Percentiles rank a stretch among this genome's conserved stretches.
Conservation (phyloP, 2,888 invertebrate species). For the Tinea semifulvella region DNA sequence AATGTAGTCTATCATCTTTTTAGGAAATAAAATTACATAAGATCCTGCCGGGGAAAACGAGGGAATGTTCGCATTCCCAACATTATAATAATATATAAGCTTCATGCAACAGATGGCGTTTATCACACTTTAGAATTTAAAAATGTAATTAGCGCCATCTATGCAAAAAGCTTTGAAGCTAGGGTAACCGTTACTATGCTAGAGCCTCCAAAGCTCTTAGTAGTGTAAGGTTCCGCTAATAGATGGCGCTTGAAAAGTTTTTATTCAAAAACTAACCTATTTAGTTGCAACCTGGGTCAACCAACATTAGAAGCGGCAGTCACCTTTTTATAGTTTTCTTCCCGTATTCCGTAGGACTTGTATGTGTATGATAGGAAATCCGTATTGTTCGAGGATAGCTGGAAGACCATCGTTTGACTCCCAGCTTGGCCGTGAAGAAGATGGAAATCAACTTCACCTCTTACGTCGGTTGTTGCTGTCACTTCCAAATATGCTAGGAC, state of each 20-base stretch:
- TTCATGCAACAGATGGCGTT: background rate
- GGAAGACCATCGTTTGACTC: conserved; percentile 41
- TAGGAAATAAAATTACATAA: too few relatives aligned
- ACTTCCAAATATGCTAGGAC: conserved; percentile 49
- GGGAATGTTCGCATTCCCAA: too few relatives aligned
- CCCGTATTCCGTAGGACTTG: conserved; percentile 45
- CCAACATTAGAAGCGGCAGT: conserved; percentile 21
- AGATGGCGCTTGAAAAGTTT: conserved; percentile 8
- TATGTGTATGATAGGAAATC: conserved; percentile 51
- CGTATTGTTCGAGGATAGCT: conserved; percentile 45
- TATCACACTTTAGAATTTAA: background rate
- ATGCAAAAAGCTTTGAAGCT: background rate
- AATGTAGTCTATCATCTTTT: too few relatives aligned
- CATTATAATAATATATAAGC: background rate
- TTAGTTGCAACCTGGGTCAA: conserved; percentile 18
- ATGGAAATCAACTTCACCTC: conserved; percentile 40
- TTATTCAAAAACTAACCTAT: conserved; percentile 30
- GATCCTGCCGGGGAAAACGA: too few relatives aligned
- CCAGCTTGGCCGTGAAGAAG: conserved; percentile 41
- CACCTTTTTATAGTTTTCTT: conserved; percentile 56
- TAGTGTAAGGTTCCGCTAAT: background rate
- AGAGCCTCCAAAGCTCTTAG: background rate
- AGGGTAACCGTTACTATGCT: too few relatives aligned
- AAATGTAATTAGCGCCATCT: conserved; percentile 23
- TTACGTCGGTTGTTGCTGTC: conserved; percentile 33